Base-by-base conservation (phyloP, 2,113 vertebrate genomes). In the Ascaphus truei region DNA sequence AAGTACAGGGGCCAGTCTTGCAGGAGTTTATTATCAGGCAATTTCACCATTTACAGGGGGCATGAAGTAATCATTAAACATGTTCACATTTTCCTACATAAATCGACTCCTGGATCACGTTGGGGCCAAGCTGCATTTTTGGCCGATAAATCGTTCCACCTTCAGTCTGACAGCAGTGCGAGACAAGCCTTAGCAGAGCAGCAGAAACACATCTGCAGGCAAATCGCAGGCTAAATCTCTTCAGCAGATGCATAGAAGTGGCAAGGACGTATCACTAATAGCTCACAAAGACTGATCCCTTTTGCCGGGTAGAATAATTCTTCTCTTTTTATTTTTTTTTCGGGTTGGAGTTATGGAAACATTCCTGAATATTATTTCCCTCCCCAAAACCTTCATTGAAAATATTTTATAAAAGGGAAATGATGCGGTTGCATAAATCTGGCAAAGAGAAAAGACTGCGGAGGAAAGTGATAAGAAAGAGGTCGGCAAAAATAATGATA, bases 221-320 rank as follows among this genome's bases (percentile, higher is more conserved):
- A 23, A n/a, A n/a, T 7, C 13, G 36, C 16, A 27, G 15, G 11
- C 2, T 2, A 56, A n/a, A 67, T 45, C 26, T 45, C 16, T 56
- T 67, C 64, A 22, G n/a, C 64, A 67, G 64, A 67, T 57, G 64
- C 7, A 22, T 16, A 11, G 8, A 22, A 23, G 27, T n/a, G 36
- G 51, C 23, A 55, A 3, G 1, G 36, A 63, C 10, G 4, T 2
- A 8, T 30, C 60, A 31, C 33, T 33, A 37, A n/a, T n/a, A n/a
- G n/a, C n/a, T n/a, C n/a, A n/a, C n/a, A n/a, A n/a, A n/a, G n/a
- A n/a, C n/a, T n/a, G n/a, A n/a, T n/a, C n/a, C n/a, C n/a, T n/a
- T n/a, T n/a, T n/a, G n/a, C n/a, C n/a, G n/a, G n/a, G n/a, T n/a
- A n/a, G n/a, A n/a, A n/a, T n/a, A n/a, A n/a, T n/a, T n/a, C n/a